phyloP scores from a whole-genome alignment of 2,888 invertebrate species.

The Lycia hirtaria region DNA sequence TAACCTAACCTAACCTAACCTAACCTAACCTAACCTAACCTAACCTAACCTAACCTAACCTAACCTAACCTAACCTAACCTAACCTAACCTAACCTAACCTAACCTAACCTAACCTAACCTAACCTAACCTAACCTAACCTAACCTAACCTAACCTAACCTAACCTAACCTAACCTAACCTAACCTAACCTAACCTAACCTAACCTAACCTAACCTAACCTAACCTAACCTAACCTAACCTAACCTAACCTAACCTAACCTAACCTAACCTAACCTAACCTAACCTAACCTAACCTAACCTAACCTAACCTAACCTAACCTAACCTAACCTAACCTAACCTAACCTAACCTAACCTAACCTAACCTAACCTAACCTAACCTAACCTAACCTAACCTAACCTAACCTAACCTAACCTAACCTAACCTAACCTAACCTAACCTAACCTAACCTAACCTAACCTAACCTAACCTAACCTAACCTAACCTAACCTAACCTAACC shows the following conservation, averaged over 20 bases:
- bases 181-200: conserved; percentile 37
- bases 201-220: conserved; percentile 23
- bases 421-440: conserved; percentile 11
- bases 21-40: conserved; percentile 44
- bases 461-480: conserved; percentile 18
- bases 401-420: conserved; percentile 18
- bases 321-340: conserved; percentile 26
- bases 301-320: conserved; percentile 17
- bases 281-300: conserved; percentile 24
- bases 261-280: conserved; percentile 26
- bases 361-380: conserved; percentile 14
- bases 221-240: conserved; percentile 13
- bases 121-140: background rate
- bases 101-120: conserved; percentile 40
- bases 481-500: conserved; percentile 16
- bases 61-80: conserved; percentile 43
- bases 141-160: conserved; percentile 3
- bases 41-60: conserved; percentile 44
- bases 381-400: conserved; percentile 1
- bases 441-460: conserved; percentile 9
- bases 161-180: conserved; percentile 3
- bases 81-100: conserved; percentile 44
- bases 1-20: conserved; percentile 43
- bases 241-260: conserved; percentile 12
- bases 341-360: conserved; percentile 9